Conservation (phyloP, 1,140 invertebrate species). For the Drosophila parabipectinata region DNA sequence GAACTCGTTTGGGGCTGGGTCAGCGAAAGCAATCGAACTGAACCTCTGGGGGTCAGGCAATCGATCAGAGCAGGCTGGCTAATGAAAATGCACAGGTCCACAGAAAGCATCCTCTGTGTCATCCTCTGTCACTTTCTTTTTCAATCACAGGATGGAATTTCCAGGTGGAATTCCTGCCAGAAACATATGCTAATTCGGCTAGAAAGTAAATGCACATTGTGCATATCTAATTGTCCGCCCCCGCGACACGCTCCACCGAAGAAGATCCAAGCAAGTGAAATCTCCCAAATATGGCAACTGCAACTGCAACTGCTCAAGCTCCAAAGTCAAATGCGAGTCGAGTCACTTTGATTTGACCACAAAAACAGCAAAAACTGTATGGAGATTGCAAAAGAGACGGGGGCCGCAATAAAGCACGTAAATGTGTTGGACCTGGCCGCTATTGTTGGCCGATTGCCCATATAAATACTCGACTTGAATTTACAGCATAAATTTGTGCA, state of each 20-base stretch:
- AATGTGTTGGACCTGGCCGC: conserved; percentile 66
- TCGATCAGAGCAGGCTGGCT: conserved; percentile 22
- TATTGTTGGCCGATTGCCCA: conserved; percentile 76
- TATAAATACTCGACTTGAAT: conserved; percentile 53
- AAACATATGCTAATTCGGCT: conserved; percentile 50
- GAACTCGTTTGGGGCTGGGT: conserved; percentile 26
- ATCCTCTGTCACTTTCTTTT: conserved; percentile 44
- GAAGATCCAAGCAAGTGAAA: conserved; percentile 71
- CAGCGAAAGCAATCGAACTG: conserved; percentile 34
- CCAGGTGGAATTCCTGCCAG: conserved; percentile 10
- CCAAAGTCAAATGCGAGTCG: conserved; percentile 51
- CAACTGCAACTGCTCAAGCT: conserved; percentile 57
- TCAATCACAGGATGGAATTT: conserved; percentile 36
- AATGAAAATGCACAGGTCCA: conserved; percentile 2
- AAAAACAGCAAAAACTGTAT: conserved; percentile 8
- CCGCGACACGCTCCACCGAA: conserved; percentile 26
- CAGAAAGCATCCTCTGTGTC: conserved; percentile 6
- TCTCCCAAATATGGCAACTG: conserved; percentile 64
- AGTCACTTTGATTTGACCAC: conserved; percentile 67
- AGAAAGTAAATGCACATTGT: conserved; percentile 53
- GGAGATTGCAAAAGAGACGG: conserved; percentile 9
- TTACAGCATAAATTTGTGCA: conserved; percentile 68
- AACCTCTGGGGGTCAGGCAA: conserved; percentile 16
- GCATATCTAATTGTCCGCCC: conserved; percentile 51
- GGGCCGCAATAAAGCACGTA: conserved; percentile 61